A percentile compares a stretch with the other conserved stretches of the same genome.
Conservation (phyloP, 1,140 invertebrate species). For the Tachypleus tridentatus region DNA sequence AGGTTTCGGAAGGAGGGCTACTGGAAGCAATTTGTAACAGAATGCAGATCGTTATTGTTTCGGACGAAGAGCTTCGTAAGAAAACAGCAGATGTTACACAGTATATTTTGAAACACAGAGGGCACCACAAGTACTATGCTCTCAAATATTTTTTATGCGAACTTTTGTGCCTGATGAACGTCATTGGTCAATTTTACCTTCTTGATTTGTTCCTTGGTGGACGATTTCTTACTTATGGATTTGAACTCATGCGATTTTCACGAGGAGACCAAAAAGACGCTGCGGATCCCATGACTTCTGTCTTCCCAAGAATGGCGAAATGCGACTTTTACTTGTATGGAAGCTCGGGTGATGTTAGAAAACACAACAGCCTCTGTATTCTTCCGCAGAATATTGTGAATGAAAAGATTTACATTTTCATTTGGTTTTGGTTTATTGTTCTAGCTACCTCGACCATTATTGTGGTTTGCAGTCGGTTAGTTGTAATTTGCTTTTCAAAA, state of each 20-base stretch:
- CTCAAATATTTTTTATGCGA: slow-evolving; percentile 59
- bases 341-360: slow-evolving; percentile 54
- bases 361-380: slow-evolving; percentile 71
- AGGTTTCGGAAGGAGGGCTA: slow-evolving; percentile 19
- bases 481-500: slow-evolving; percentile 9
- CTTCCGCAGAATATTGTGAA: slow-evolving; percentile 62
- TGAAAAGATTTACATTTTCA: slow-evolving; percentile 89
- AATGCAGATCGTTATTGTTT: slow-evolving; percentile 13
- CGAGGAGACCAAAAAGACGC: not conserved
- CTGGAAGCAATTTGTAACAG: slow-evolving; percentile 13
- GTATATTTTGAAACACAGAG: slow-evolving; percentile 13
- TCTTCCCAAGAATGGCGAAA: slow-evolving; percentile 33
- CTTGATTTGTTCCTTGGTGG: slow-evolving; percentile 93
- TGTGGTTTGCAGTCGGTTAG: slow-evolving; percentile 16
- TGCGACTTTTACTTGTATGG: slow-evolving; percentile 27
- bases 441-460: slow-evolving; percentile 44
- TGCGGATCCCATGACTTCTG: slow-evolving; percentile 30
- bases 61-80: slow-evolving; percentile 37
- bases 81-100: slow-evolving; percentile 15
- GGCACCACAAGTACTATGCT: slow-evolving; percentile 54
- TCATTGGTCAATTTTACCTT: slow-evolving; percentile 90
- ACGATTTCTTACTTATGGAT: slow-evolving; percentile 60
- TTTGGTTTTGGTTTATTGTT: slow-evolving; percentile 80
- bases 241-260: slow-evolving; percentile 37
- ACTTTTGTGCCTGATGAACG: slow-evolving; percentile 62